Evolutionary conservation across 2,797 vertebrate genomes (phyloP).

Genomic region (Furcifer pardalis): DNA sequence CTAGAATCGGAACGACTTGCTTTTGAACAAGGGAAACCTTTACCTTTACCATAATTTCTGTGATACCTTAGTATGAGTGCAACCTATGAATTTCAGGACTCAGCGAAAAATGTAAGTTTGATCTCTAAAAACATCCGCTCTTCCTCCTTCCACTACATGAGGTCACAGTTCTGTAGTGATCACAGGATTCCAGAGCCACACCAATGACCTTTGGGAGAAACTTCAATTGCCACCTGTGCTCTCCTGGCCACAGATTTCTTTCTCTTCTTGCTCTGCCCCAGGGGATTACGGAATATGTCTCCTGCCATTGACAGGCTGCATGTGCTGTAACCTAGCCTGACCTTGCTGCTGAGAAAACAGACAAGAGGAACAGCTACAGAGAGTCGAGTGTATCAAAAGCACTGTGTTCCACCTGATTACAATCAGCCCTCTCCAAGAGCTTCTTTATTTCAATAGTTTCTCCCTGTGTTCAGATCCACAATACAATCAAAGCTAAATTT

Average conservation of each 20-base stretch:
- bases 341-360: background rate
- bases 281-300: background rate
- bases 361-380: background rate
- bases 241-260: background rate
- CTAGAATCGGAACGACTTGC: no score
- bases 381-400: background rate
- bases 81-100: background rate
- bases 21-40: no score
- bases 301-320: background rate
- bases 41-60: background rate
- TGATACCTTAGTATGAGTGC: background rate
- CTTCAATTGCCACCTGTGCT: background rate
- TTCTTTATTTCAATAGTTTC: background rate
- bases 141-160: background rate
- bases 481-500: conserved; percentile 17
- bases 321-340: background rate
- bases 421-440: background rate
- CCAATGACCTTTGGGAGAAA: background rate
- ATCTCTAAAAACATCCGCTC: no score
- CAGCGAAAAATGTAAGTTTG: background rate
- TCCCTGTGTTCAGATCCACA: conserved; percentile 7
- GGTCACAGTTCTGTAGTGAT: background rate
- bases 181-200: no score
- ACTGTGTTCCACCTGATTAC: background rate
- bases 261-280: background rate